Conservation (phyloP, 2,888 invertebrate species). For the Pocota personata region DNA sequence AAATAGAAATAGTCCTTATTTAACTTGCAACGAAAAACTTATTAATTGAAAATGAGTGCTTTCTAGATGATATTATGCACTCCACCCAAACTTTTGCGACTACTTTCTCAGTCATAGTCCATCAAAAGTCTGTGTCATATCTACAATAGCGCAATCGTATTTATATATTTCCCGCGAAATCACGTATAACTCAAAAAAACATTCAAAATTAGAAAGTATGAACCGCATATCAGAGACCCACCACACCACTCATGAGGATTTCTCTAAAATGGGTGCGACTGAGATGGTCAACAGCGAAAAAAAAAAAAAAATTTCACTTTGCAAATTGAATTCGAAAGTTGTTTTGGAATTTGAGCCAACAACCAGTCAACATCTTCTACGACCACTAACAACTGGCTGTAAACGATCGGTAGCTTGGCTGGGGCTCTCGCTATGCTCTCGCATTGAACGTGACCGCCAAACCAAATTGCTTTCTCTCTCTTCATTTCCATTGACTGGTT, state of each 20-base stretch:
- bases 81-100: not conserved
- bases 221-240: not conserved
- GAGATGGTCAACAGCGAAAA: constrained; percentile 30
- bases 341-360: constrained; percentile 67
- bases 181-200: not conserved
- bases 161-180: constrained; percentile 38
- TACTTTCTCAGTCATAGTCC: constrained; percentile 35
- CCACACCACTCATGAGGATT: constrained; percentile 2
- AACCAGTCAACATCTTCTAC: constrained; percentile 13
- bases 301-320: constrained; percentile 59
- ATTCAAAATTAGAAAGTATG: constrained; percentile 40
- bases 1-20: too few species aligned
- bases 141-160: constrained; percentile 30
- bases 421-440: constrained; percentile 17
- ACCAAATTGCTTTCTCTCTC: constrained; percentile 71
- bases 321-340: constrained; percentile 69
- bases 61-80: too few species aligned
- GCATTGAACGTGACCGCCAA: constrained; percentile 70
- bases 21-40: too few species aligned
- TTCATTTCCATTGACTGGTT: constrained; percentile 67
- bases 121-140: constrained; percentile 27
- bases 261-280: constrained; percentile 60
- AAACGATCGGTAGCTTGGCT: constrained; percentile 7
- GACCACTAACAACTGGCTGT: not conserved
- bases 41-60: too few species aligned